Evolutionary conservation across 2,113 vertebrate genomes (phyloP), one percentile per base, ranked within the genome.

Genomic region (Peucedramus taeniatus): DNA sequence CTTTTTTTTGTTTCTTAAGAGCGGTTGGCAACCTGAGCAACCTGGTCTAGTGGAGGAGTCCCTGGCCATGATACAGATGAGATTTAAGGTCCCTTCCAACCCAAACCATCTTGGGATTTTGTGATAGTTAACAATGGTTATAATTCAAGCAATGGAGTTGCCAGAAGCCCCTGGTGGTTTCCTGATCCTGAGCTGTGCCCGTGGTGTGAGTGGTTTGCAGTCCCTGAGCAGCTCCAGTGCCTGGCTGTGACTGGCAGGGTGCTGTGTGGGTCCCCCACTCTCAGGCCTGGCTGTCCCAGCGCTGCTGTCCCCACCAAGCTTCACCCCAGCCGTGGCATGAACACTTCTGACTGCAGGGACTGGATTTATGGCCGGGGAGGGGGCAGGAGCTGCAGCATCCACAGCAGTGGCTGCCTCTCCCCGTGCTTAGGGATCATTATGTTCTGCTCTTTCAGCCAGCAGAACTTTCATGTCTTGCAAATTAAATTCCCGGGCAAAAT

Each of bases 401-500:
- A 20, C 35, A 59, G 69, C 81, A 83, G 87, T 26, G 5, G 64
- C 91, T 89, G 57, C 63, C 84, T 92, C 85, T 65, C 28, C 86
- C 95, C n/a, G 28, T 86, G 93, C 96, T 72, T 26, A 87, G 79
- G 78, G 87, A 97, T 97, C 93, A 83, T 83, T 84, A 45, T 87
- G 89, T 37, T 64, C 95, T 35, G 63, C 92, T 97, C 97, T 96
- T 97, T 94, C 70, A 95, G 89, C 96, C 94, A 70, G 66, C 72
- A 45, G 37, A 92, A 96, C 87, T 97, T 97, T 97, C 93, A 94
- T 95, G 94, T 87, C 90, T 95, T 33, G 40, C 81, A 96, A 97
- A 97, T 97, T 97, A 97, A 98, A 97, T 97, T 96, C 89, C 91
- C 22, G 45, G 81, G 82, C 80, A 95, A 95, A 97, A 98, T 98